Evolutionary conservation across 2,888 invertebrate species (phyloP).

Genomic region (Ochropleura plecta): DNA sequence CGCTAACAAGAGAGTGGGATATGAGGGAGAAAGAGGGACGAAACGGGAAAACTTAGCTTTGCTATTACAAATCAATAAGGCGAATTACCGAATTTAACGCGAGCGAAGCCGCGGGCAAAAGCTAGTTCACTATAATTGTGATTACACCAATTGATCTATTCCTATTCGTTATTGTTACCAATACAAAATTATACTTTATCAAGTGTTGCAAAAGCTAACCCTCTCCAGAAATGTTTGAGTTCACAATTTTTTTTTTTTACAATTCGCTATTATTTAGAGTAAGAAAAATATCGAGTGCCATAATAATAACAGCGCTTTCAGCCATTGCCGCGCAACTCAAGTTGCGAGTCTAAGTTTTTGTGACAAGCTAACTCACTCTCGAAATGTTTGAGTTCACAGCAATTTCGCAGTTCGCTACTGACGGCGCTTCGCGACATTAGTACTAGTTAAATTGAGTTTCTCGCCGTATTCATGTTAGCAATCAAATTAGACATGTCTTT

Average conservation of each 20-base stretch:
- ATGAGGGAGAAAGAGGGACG: too few relatives aligned
- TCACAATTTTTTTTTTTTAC: neutral
- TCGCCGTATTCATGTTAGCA: conserved; percentile 62
- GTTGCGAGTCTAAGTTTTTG: conserved; percentile 80
- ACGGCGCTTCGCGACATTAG: conserved; percentile 66
- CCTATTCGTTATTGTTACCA: neutral
- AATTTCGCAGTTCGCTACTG: conserved; percentile 75
- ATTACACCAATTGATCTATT: neutral
- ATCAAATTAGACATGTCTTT: conserved; percentile 65
- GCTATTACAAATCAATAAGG: too few relatives aligned
- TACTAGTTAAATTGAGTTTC: conserved; percentile 73
- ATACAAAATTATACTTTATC: too few relatives aligned
- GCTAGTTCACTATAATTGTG: too few relatives aligned
- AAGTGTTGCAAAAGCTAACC: neutral
- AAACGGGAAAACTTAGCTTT: too few relatives aligned
- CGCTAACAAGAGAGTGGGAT: too few relatives aligned
- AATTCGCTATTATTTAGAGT: neutral
- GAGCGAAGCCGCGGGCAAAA: too few relatives aligned
- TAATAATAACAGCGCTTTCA: conserved; percentile 42
- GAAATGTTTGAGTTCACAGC: conserved; percentile 79
- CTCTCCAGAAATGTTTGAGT: neutral
- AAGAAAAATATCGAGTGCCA: conserved; percentile 27
- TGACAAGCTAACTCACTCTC: conserved; percentile 81
- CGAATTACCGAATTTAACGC: too few relatives aligned
- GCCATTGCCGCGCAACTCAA: conserved; percentile 44